phyloP scores from a whole-genome alignment of 2,888 invertebrate species.

The Mycalesis mineus region DNA sequence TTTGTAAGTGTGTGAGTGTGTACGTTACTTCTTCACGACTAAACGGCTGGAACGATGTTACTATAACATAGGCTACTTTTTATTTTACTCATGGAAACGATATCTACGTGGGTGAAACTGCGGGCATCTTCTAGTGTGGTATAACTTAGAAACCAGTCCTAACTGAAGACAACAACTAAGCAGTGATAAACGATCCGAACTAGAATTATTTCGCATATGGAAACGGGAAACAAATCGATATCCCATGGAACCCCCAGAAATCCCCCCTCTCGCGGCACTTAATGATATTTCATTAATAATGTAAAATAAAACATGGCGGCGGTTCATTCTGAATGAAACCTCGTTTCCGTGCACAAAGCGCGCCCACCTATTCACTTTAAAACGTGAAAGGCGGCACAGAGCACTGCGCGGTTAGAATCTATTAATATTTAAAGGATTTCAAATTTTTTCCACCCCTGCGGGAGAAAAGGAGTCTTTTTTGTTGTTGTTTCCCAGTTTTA shows the following conservation, averaged over 20 bases:
- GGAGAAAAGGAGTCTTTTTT: background rate
- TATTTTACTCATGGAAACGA: too few species aligned
- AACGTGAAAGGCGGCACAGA: constrained; percentile 53
- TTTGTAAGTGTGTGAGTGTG: too few species aligned
- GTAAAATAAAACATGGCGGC: constrained; percentile 40
- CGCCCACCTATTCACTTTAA: constrained; percentile 61
- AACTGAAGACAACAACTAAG: too few species aligned
- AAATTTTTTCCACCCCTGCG: background rate
- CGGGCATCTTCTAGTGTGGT: too few species aligned
- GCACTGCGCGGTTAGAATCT: constrained; percentile 30
- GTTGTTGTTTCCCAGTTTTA: background rate
- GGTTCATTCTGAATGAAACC: constrained; percentile 51
- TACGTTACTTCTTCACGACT: too few species aligned
- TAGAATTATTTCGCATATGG: too few species aligned
- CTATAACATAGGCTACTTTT: too few species aligned
- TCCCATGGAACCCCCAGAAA: background rate
- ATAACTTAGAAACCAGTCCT: too few species aligned
- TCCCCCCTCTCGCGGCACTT: constrained; percentile 11
- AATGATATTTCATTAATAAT: constrained; percentile 40
- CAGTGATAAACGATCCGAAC: too few species aligned
- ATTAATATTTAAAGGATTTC: constrained; percentile 4
- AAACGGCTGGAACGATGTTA: too few species aligned
- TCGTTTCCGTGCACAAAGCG: constrained; percentile 58
- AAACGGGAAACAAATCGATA: too few species aligned
- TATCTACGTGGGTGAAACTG: too few species aligned